Base-by-base conservation (phyloP, 2,888 invertebrate species). In the Choristoneura rosaceana region DNA sequence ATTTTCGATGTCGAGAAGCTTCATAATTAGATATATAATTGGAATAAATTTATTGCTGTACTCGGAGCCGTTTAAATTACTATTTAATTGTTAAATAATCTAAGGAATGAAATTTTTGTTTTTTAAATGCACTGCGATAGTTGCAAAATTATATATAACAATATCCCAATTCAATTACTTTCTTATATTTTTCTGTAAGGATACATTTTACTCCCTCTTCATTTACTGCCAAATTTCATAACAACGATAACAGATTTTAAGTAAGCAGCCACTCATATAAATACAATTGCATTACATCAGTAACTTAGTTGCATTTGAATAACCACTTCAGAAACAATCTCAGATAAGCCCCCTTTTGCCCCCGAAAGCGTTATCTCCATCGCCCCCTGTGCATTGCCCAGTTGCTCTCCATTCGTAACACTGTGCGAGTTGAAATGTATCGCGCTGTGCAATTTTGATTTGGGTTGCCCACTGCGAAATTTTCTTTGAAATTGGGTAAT, bases 271-370 rank as follows among this genome's bases (percentile, higher is more conserved):
- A 69, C 69, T 73, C 68, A 73, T 58, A 69, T 70, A 70, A 68
- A 64, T 65, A 73, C 69, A 69, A 69, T 73, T 69, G 71, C 71
- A 71, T 69, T 69, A 68, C 71, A 66, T 69, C 71, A 73, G 76
- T 87, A 87, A 89, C 80, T 81, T 73, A 74, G 82, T 88, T 86
- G 86, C 80, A 79, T 83, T 81, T 81, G 81, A 87, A 89, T 86
- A 88, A 88, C 87, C 85, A 87, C 88, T 89, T 85, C 84, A 88
- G 87, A 90, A 87, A 87, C 89, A 89, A 90, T 90, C 86, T 87
- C 81, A 78, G 83, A 83, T 85, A 87, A 89, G 88, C 82, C 78
- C 73, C 80, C 79, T 79, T 77, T 77, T 75, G 80, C 81, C 82
- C 81, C 84, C 76, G 77, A 77, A 78, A 80, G 79, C 79, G 82